Evolutionary conservation across 2,797 vertebrate genomes (phyloP).

Genomic region (Varecia variegata): DNA sequence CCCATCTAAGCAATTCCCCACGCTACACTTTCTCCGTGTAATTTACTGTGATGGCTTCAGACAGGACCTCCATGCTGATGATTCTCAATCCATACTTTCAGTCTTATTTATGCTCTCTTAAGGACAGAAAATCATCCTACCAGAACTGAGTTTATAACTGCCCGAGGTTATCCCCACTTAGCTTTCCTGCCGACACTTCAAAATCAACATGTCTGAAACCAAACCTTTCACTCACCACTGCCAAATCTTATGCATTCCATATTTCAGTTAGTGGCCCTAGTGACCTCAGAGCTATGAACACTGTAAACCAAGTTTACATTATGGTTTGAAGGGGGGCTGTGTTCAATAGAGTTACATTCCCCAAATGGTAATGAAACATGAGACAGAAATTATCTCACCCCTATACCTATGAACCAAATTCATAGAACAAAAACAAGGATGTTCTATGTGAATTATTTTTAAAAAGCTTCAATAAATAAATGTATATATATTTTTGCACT

Average conservation of each 20-base stretch:
- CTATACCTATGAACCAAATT: not conserved
- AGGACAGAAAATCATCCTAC: not conserved
- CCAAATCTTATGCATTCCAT: not conserved
- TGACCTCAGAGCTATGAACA: not conserved
- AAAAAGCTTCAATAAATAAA: not conserved
- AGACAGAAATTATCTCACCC: not conserved
- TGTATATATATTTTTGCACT: not conserved
- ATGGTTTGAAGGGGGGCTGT: not conserved
- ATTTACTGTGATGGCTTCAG: not conserved
- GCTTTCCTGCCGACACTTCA: not conserved
- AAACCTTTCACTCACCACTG: not conserved
- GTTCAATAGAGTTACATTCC: not conserved
- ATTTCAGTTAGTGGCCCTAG: not conserved
- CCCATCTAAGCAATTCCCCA: not conserved
- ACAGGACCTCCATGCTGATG: not conserved
- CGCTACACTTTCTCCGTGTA: not conserved
- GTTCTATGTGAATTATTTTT: not conserved
- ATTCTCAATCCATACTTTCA: not conserved
- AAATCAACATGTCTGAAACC: not conserved
- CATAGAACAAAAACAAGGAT: not conserved
- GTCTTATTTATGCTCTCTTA: not conserved
- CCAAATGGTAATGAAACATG: not conserved
- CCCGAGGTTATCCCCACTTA: not conserved
- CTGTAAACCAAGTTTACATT: not conserved
- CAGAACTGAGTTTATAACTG: not conserved